Evolutionary conservation across 92 coral and sea anemone genomes (phyloP).

Genomic region (Porites rus): DNA sequence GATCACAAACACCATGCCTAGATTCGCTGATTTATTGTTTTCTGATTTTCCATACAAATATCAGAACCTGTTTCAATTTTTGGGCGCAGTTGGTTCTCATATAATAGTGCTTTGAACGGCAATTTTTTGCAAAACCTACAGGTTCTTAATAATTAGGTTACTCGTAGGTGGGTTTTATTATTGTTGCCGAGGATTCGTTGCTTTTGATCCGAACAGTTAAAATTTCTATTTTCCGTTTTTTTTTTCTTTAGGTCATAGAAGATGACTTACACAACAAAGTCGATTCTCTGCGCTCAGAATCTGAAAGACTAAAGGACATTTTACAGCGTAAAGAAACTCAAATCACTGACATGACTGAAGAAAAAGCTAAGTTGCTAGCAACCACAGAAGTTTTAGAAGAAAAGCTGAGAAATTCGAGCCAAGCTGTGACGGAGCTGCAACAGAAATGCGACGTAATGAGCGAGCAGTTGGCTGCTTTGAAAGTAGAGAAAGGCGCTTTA

Average conservation of each 20-base stretch:
- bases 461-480: slow-evolving; percentile 64
- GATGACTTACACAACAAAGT: slow-evolving; percentile 46
- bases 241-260: slow-evolving; percentile 13
- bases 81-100: too few relatives aligned
- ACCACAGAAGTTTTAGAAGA: slow-evolving; percentile 31
- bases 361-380: slow-evolving; percentile 24
- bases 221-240: too few relatives aligned
- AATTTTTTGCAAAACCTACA: too few relatives aligned
- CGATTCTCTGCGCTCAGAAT: slow-evolving; percentile 43
- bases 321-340: slow-evolving; percentile 22
- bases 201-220: too few relatives aligned
- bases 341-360: slow-evolving; percentile 26
- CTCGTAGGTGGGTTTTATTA: too few relatives aligned
- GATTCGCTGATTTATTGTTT: too few relatives aligned
- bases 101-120: too few relatives aligned
- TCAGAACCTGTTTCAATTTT: too few relatives aligned
- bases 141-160: too few relatives aligned
- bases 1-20: too few relatives aligned
- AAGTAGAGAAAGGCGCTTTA: slow-evolving; percentile 53
- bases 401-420: slow-evolving; percentile 31
- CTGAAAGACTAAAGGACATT: slow-evolving; percentile 29
- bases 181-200: too few relatives aligned
- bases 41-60: too few relatives aligned
- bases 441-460: slow-evolving; percentile 69
- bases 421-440: slow-evolving; percentile 63